phyloP scores from a whole-genome alignment of 2,888 invertebrate genomes.

The Hoplodrina ambigua region DNA sequence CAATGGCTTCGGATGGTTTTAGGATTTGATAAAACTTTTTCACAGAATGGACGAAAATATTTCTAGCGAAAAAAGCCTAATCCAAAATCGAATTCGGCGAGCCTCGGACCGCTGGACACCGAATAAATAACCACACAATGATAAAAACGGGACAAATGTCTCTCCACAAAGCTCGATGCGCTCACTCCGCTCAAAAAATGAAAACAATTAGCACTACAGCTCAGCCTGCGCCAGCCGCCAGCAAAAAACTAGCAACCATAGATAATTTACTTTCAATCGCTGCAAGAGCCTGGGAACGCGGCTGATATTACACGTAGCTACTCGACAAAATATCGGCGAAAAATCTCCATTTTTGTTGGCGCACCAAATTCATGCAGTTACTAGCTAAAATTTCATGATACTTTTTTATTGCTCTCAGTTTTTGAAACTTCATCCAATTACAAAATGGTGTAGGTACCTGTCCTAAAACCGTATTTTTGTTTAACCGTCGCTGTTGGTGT shows the following conservation, averaged over 20 bases:
- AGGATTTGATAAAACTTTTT: constrained; percentile 30
- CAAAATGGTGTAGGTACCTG: constrained; percentile 21
- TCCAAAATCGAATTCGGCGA: constrained; percentile 66
- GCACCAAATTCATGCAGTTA: constrained; percentile 60
- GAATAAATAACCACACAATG: constrained; percentile 70
- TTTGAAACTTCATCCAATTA: constrained; percentile 51
- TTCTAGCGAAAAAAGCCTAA: constrained; percentile 53
- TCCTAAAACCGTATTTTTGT: constrained; percentile 13
- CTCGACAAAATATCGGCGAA: constrained; percentile 70
- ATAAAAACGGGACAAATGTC: constrained; percentile 70
- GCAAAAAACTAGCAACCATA: constrained; percentile 72
- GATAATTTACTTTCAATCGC: constrained; percentile 84
- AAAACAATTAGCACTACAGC: constrained; percentile 79
- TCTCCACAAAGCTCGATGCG: constrained; percentile 66
- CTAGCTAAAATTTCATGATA: constrained; percentile 50
- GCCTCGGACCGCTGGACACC: constrained; percentile 55
- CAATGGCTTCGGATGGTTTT: constrained; percentile 23
- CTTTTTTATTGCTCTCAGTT: constrained; percentile 57
- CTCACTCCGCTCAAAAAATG: constrained; percentile 71
- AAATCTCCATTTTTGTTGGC: constrained; percentile 64
- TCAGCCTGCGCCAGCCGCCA: constrained; percentile 63
- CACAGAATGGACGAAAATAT: constrained; percentile 34
- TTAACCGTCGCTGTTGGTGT: not conserved
- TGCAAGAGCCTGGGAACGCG: constrained; percentile 67
- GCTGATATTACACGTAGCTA: constrained; percentile 74